Evolutionary conservation across 2,113 vertebrate species (phyloP), one percentile per base, ranked within the genome.

Genomic region (Geococcyx californianus): DNA sequence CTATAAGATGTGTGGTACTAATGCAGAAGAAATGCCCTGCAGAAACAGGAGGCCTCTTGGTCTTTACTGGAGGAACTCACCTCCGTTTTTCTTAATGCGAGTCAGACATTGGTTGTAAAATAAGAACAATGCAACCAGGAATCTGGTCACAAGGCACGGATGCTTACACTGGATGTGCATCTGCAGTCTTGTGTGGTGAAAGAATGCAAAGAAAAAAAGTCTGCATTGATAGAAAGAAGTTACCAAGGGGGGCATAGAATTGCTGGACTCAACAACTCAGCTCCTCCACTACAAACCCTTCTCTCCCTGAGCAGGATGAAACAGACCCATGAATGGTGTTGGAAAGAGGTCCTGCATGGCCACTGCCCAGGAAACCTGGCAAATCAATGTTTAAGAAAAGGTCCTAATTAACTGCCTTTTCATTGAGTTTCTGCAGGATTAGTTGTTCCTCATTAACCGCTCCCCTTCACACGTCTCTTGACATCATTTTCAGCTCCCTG

Each of bases 251-350:
- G 14, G 90, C 34, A 52, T 2, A 25, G 63, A 60, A 80, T 6
- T 70, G 19, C 52, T 47, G 16, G 31, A 52, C 52, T 59, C 34
- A 63, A 16, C 25, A 81, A 38, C 24, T 64, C 60, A 42, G 4
- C 20, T 70, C 42, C 51, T 74, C 19, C 28, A 23, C 38, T 8
- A 26, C 58, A 29, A 52, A 64, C 33, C 42, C 31, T 18, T 52
- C 29, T 72, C 45, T 51, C 36, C 34, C 45, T 51, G 1, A 7
- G 52, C 47, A 51, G 11, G 1, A 69, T n/a, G 38, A 70, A 74
- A 62, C 7, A 14, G 19, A 9, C 16, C 34, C 68, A 13, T 18
- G 1, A 0, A 8, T 7, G 11, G 26, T 14, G 13, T n/a, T 29
- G 13, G 70, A 55, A 33, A 6, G 40, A 87, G 38, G 34, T 66